Conservation (phyloP, 2,797 vertebrate species). For the Champsocephalus gunnari region DNA sequence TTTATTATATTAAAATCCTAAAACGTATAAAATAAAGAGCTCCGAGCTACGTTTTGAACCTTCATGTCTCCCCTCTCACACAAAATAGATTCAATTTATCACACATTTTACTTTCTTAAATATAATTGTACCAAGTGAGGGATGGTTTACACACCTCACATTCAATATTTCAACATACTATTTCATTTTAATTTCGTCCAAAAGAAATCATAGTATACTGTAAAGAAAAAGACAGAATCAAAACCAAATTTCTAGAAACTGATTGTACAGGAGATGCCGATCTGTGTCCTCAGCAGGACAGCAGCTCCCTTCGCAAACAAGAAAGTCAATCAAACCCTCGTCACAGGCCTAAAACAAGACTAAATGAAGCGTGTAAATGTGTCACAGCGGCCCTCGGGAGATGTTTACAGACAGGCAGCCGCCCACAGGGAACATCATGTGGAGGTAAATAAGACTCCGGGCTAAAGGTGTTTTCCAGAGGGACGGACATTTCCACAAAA, state of each 20-base stretch:
- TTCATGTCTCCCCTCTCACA: neutral
- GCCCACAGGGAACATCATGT: conserved; percentile 26
- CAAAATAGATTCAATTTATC: neutral
- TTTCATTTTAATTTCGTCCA: too few species aligned
- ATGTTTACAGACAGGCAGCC: conserved; percentile 38
- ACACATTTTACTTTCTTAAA: neutral
- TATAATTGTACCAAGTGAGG: too few species aligned
- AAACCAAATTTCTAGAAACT: too few species aligned
- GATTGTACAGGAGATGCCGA: neutral
- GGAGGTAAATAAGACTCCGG: neutral
- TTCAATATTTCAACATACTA: too few species aligned
- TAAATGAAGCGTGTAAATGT: conserved; percentile 56
- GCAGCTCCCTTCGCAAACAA: conserved; percentile 5
- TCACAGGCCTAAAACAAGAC: conserved; percentile 24
- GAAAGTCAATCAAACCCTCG: conserved; percentile 33
- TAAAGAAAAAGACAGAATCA: too few species aligned
- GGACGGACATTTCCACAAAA: conserved; percentile 35
- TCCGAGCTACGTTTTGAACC: neutral
- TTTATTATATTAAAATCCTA: neutral
- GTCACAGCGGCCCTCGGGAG: conserved; percentile 45
- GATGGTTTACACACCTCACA: too few species aligned
- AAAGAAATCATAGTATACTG: too few species aligned
- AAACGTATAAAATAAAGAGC: neutral
- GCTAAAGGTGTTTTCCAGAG: conserved; percentile 33
- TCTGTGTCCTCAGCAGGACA: neutral